phyloP scores from a whole-genome alignment of 2,888 invertebrate genomes.

The Chrysomela aeneicollis region DNA sequence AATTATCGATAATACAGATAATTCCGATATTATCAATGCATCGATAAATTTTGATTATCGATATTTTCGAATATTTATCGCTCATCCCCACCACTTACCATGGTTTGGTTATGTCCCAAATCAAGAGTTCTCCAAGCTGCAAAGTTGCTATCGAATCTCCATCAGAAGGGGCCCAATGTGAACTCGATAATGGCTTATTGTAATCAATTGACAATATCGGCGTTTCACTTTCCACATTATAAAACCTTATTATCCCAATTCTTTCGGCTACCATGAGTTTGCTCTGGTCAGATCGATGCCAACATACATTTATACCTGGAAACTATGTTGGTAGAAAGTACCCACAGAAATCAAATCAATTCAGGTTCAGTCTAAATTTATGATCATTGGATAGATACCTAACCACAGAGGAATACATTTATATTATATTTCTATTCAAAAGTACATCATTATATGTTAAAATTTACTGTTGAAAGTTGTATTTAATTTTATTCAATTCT shows the following conservation, averaged over 20 bases:
- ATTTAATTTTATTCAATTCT: too few relatives aligned
- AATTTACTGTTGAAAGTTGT: too few relatives aligned
- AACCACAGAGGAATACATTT: too few relatives aligned
- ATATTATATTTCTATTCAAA: too few relatives aligned
- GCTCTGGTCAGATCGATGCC: conserved; percentile 74
- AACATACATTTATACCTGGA: conserved; percentile 67
- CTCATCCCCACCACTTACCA: conserved; percentile 67
- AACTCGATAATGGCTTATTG: conserved; percentile 69
- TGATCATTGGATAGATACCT: too few relatives aligned
- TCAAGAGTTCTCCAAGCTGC: conserved; percentile 71
- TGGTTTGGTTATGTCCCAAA: conserved; percentile 74
- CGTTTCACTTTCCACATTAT: conserved; percentile 72
- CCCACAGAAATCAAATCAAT: too few relatives aligned
- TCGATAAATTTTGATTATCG: too few relatives aligned
- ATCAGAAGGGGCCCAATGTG: conserved; percentile 76
- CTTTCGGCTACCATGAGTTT: conserved; percentile 80
- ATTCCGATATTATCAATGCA: too few relatives aligned
- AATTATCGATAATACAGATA: too few relatives aligned
- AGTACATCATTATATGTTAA: too few relatives aligned
- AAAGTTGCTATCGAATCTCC: conserved; percentile 69
- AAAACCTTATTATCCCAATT: conserved; percentile 76
- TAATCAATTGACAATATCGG: conserved; percentile 73
- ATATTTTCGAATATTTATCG: too few relatives aligned
- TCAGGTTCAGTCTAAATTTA: too few relatives aligned
- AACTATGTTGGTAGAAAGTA: conserved; percentile 10